Evolutionary conservation across 2,797 vertebrate species (phyloP), one percentile per base, ranked within the genome.

Genomic region (Ctenopoma kingsleyae): DNA sequence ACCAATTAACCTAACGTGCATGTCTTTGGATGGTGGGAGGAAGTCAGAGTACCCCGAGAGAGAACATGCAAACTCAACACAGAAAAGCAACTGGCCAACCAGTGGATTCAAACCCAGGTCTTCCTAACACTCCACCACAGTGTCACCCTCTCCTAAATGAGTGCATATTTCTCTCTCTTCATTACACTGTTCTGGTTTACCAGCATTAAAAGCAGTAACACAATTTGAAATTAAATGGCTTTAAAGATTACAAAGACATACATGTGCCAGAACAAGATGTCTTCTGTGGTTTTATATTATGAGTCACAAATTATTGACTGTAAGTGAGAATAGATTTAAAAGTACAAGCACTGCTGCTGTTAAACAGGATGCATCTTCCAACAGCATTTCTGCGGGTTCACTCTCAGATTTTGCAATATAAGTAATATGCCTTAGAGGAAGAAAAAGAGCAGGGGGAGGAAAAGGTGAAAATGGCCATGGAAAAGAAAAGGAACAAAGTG

Each of bases 251-350:
- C 25, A 13, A 66, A 74, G 43, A 53, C 52, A 16, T 16, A 16
- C 5, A 20, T 38, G 32, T 44, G 35, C 35, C 54, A 61, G 67
- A 47, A 70, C 56, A 59, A 47, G 17, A 73, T 35, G 67, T 30
- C 51, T 61, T 58, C 35, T 13, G 20, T 35, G 38, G 25, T 10
- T 65, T 64, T 20, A 23, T 40, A 22, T 32, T 41, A 32, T 67
- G 27, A 79, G 25, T 59, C 30, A 48, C 6, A 17, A 25, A 36
- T 44, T 22, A 64, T 11, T 49, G 58, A 70, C 38, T 55, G 40
- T 32, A 60, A 61, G 48, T 55, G 32, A 20, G 40, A 69, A 65
- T 36, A 40, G 12, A 57, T 73, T 69, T 32, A 53, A 72, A 75
- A 36, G 56, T 56, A 38, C 40, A 13, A 55, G 47, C 27, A 17